phyloP scores from a whole-genome alignment of 2,797 vertebrate species.

The Buceros bicornis region DNA sequence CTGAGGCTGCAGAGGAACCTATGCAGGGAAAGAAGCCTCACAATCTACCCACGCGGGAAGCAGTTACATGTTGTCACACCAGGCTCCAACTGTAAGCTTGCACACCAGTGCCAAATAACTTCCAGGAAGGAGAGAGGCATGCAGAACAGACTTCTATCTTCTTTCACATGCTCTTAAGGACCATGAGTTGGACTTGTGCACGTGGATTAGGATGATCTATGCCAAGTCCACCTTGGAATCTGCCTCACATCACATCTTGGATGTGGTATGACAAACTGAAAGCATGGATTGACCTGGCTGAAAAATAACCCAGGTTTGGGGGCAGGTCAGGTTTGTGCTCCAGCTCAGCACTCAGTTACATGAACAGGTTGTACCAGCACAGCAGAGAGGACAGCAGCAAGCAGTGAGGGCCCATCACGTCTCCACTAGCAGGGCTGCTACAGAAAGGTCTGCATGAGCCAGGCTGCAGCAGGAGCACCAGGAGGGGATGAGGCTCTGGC shows the following conservation, averaged over 20 bases:
- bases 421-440: neutral
- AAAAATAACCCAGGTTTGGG: neutral
- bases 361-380: neutral
- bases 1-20: neutral
- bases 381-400: neutral
- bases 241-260: neutral
- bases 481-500: neutral
- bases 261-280: neutral
- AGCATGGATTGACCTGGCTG: neutral
- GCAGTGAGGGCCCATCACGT: neutral
- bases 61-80: neutral
- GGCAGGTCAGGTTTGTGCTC: neutral
- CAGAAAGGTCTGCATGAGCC: neutral
- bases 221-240: neutral
- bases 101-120: neutral
- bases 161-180: neutral
- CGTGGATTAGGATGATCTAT: neutral
- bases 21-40: neutral
- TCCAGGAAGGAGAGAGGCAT: neutral
- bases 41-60: neutral
- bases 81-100: neutral
- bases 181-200: neutral
- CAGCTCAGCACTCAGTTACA: neutral
- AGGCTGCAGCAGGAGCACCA: neutral
- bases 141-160: neutral